Base-by-base conservation (phyloP, 2,888 invertebrate species). In the Blastobasis adustella region DNA sequence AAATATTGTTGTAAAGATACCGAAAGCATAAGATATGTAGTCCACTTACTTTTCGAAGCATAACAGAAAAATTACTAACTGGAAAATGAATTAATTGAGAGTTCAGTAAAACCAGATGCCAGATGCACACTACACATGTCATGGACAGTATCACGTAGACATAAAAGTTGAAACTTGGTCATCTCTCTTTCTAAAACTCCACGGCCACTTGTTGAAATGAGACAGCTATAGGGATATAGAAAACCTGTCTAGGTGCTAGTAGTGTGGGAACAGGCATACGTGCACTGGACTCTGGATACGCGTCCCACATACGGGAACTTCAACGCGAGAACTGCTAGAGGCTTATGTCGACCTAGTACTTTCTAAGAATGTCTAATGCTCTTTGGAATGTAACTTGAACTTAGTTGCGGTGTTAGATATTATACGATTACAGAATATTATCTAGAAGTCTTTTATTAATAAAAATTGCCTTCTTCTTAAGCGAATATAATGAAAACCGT, bases 281-380 rank as follows among this genome's bases (percentile, higher is more conserved):
- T 63, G 60, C 54, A 65, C 68, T 68, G 67, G 68, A 68, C 67
- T 71, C 69, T 67, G 76, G 73, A 77, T 65, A 71, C 67, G 70
- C 69, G 65, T 66, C 63, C 71, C 73, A 76, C 74, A 74, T 77
- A 79, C 73, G 77, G 69, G 71, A 68, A 66, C 61, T 68, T 68
- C 66, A 66, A 61, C 57, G 67, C 6, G 46, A 49, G 69, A 86
- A 80, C 69, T 79, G 69, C 77, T 82, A 62, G 61, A 46, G 46
- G 49, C 59, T 76, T 74, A 79, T 88, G 63, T 60, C 63, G 58
- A 62, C 89, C 87, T 86, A 71, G 86, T 89, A 85, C 71, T 76
- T 87, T 88, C 89, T 89, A 89, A 89, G 85, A 87, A 84, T 84
- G 65, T 89, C 89, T 89, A 89, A 89, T 88, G 85, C 83, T 81